Base-by-base conservation (phyloP, 1,140 invertebrate genomes). In the Drosophila takahashii region DNA sequence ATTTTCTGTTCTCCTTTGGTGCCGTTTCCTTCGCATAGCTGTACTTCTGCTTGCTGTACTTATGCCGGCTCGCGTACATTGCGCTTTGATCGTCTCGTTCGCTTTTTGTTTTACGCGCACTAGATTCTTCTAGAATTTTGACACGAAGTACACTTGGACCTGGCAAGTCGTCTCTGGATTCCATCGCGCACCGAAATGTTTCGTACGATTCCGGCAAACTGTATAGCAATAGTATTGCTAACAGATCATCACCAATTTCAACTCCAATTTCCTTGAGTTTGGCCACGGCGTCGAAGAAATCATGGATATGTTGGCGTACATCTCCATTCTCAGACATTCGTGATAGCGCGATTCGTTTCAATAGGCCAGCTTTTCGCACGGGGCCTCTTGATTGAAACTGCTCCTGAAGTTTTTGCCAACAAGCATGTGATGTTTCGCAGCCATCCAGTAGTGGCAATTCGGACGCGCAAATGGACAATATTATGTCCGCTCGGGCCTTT, bases 311-410 rank as follows among this genome's bases (percentile, higher is more conserved):
- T 34, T 34, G 34, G 34, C 8, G 34, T 34, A 34, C 34, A 10
- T 10, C 34, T 34, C 34, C 27, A 3, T 15, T 15, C 15, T 51
- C 27, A 32, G 26, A 7, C 15, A 51, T 32, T 51, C 27, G 15
- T 7, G 48, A 22, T 3, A 51, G 18, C 34, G 36, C 53, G 10
- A 41, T 18, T 2, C 36, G 26, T 22, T 56, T 56, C n/a, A 56
- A 15, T n/a, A 56, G 9, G 10, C 13, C 22, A 18, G 36, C 18
- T 13, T 42, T 51, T 27, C n/a, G n/a, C n/a, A 42, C 36, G 1
- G 36, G 36, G 11, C 37, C 36, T 42, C 26, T 41, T 26, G 13
- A 39, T n/a, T 48, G 47, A 48, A 48, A 27, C 10, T 9, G 15
- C 3, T 15, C 41, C 16, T 42, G 39, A 7, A 42, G 7, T 34